phyloP scores from a whole-genome alignment of 2,888 invertebrate species.

The Neoascia interrupta region DNA sequence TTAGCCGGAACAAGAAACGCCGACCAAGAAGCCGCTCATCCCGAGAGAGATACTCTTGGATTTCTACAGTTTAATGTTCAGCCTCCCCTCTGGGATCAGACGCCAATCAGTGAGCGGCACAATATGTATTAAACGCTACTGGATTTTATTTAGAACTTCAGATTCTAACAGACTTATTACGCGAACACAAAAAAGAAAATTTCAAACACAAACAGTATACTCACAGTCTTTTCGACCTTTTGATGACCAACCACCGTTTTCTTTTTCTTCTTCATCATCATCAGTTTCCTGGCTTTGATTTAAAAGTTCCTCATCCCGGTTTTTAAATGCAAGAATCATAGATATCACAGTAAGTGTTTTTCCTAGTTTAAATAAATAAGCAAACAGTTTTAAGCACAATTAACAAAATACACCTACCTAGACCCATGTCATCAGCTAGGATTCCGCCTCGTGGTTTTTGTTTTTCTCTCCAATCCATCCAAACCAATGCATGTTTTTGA shows the following conservation, averaged over 20 bases:
- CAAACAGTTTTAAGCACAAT: neutral
- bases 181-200: too few species aligned
- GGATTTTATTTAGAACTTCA: too few species aligned
- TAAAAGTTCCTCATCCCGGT: conserved; percentile 76
- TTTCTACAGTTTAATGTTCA: too few species aligned
- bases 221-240: conserved; percentile 77
- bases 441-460: conserved; percentile 93
- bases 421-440: conserved; percentile 83
- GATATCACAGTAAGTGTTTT: conserved; percentile 93
- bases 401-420: conserved; percentile 71
- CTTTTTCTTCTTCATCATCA: conserved; percentile 67
- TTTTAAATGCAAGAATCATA: conserved; percentile 83
- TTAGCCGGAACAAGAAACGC: too few species aligned
- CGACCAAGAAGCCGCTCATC: too few species aligned
- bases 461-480: conserved; percentile 94
- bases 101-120: too few species aligned
- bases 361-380: conserved; percentile 10
- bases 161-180: too few species aligned
- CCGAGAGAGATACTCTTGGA: too few species aligned
- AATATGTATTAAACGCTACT: too few species aligned
- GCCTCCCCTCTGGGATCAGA: too few species aligned
- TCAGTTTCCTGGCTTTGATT: conserved; percentile 73
- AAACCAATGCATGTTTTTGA: conserved; percentile 91
- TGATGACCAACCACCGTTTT: conserved; percentile 73
- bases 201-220: conserved; percentile 33